Evolutionary conservation across 2,888 invertebrate species (phyloP), one percentile per base, ranked within the genome.

Genomic region (Tuberolachnus salignus): DNA sequence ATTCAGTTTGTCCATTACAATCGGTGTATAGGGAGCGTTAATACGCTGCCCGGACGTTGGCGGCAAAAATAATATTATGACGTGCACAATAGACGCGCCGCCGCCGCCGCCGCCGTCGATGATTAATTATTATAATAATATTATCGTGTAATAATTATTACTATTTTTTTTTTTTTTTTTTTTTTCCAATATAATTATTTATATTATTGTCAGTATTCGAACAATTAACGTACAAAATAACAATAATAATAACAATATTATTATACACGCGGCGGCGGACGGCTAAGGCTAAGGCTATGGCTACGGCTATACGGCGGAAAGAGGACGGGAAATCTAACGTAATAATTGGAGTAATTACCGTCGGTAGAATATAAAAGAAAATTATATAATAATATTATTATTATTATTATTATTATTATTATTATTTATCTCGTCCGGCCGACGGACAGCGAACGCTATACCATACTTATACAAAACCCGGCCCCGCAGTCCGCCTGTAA

Each of bases 281-380:
- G 66, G 10, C 16, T n/a, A n/a, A 1, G 10, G 4, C 1, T 0
- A n/a, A n/a, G n/a, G n/a, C n/a, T n/a, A n/a, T n/a, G 16, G 16
- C 16, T 21, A 6, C 6, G 34, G 34, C 34, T 34, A 6, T 34
- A 34, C 3, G 34, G 34, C 34, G 3, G 6, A 34, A 34, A 34
- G 34, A 6, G 34, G 34, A 34, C 34, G 34, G 34, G 34, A 34
- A 34, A 34, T 34, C 34, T 34, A n/a, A 34, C 34, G 6, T 34
- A 34, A 34, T 70, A 70, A 70, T 70, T 57, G 57, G 44, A 70
- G 55, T 57, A 57, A 70, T 70, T 70, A 70, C 57, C 46, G 71
- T 44, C 71, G 71, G 57, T 23, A 19, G n/a, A 59, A 59, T 71
- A 59, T 46, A 57, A 70, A 70, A 57, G 71, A 59, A 69, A 55